phyloP scores from a whole-genome alignment of 1,140 invertebrate genomes.

The Teleogryllus occipitalis region DNA sequence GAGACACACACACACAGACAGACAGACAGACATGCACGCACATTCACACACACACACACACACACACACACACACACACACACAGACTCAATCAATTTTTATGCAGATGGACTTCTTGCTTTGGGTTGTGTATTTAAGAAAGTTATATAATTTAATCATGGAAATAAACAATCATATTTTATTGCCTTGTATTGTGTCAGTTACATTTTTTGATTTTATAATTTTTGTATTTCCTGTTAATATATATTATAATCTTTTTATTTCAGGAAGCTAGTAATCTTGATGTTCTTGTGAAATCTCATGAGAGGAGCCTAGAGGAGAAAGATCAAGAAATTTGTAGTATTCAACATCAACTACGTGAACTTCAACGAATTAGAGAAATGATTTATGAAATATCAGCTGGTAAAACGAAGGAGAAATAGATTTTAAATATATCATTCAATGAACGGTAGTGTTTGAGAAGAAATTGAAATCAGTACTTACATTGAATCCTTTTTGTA shows the following conservation, averaged over 20 bases:
- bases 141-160: no score
- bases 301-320: slow-evolving; percentile 8
- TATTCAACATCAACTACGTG: slow-evolving; percentile 7
- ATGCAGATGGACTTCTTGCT: no score
- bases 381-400: slow-evolving; percentile 20
- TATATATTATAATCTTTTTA: neutral
- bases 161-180: no score
- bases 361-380: slow-evolving; percentile 20
- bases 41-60: no score
- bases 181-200: neutral
- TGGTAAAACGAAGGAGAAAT: slow-evolving; percentile 17
- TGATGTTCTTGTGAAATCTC: slow-evolving; percentile 2
- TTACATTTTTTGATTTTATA: neutral
- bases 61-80: no score
- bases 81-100: no score
- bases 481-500: no score
- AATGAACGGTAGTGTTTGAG: no score
- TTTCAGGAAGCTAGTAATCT: slow-evolving; percentile 3
- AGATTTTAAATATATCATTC: neutral
- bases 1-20: no score
- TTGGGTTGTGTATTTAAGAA: no score
- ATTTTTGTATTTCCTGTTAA: neutral
- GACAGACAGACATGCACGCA: no score
- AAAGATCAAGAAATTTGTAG: slow-evolving; percentile 14
- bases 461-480: no score